Base-by-base conservation (phyloP, 2,888 invertebrate genomes). In the Lepeophtheirus nordmannii region DNA sequence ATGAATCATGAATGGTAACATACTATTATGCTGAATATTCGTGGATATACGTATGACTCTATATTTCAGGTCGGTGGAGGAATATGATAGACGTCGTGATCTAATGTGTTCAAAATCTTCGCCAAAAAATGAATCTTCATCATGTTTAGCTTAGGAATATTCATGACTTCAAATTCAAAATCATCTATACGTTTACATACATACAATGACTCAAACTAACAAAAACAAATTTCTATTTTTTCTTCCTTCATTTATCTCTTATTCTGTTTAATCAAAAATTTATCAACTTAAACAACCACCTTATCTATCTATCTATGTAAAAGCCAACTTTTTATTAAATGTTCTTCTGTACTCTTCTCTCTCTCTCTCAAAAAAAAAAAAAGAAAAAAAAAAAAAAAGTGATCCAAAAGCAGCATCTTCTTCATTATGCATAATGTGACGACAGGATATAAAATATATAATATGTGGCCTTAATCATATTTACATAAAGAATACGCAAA, bases 1-100 rank as follows among this genome's bases (percentile, higher is more conserved):
- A 68, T 74, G 64, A 78, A 78, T 70, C 78, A 78, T 67, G 76
- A 76, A 67, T 78, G 77, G 77, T 75, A 76, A 62, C 9, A 17
- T 17, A 1, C 1, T 17, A 17, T 17, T 8, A 53, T 17, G 2
- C 1, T 67, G 75, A 77, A 17, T 53, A 17, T 17, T 17, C 8
- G 10, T 30, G 20, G 23, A 22, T 10, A 57, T 57, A 10, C n/a
- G 2, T 57, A n/a, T 1, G 1, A 57, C n/a, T 57, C 14, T 30
- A 22, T 12, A 12, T 22, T 62, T 38, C 14, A 62, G 62, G 62
- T 62, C 62, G 10, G 62, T 62, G 11, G 62, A 62, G 62, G 62
- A 62, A 17, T 62, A 62, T 23, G 62, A 62, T 62, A 37, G 62
- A 20, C 37, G 40, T 38, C 62, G 62, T 11, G 62, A 62, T 38